Base-by-base conservation (phyloP, 2,888 invertebrate species). In the Aleiodes leptofemur region DNA sequence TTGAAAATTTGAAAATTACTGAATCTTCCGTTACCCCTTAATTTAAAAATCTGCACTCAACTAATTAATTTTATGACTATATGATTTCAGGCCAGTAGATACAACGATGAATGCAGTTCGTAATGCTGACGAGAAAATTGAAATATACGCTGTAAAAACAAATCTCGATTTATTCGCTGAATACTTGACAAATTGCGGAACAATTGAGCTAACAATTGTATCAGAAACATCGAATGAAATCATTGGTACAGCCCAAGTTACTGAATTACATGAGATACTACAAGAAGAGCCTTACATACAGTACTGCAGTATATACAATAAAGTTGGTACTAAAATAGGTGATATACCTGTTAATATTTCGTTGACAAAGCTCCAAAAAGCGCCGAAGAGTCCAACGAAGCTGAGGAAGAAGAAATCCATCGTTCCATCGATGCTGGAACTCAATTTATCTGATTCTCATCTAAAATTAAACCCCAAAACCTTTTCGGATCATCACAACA, bases 101-200 rank as follows among this genome's bases (percentile, higher is more conserved):
- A 76, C 82, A 61, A 83, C 82, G 23, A 82, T 79, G 56, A 81
- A 82, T 71, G 71, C 73, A 16, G 55, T 14, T 73, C 82, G 80
- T 61, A n/a, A 61, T 7, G 75, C 79, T n/a, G 64, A 78, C 16
- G 84, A 86, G 56, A 83, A 76, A 31, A 80, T 78, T 3, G 82
- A 86, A 73, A 82, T 81, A 8, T 90, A 89, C 78, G 78, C 83
- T 8, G 84, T 90, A 64, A 85, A 84, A 80, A 90, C 90, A 4
- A 88, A 85, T 74, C 73, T 84, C 55, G 78, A 78, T 43, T 82
- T 90, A 1, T 89, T 90, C 74, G 80, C 86, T 75, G 87, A 87
- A 72, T 90, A 90, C 74, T 79, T 89, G n/a, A 86, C 83, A 72
- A 89, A 89, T 66, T 88, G 88, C 73, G 86, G 86, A 68, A 83